These are phyloP conservation scores for Elephas maximus DNA, from an alignment of 2,113 vertebrate species.

Conservation along the genomic window DNA sequence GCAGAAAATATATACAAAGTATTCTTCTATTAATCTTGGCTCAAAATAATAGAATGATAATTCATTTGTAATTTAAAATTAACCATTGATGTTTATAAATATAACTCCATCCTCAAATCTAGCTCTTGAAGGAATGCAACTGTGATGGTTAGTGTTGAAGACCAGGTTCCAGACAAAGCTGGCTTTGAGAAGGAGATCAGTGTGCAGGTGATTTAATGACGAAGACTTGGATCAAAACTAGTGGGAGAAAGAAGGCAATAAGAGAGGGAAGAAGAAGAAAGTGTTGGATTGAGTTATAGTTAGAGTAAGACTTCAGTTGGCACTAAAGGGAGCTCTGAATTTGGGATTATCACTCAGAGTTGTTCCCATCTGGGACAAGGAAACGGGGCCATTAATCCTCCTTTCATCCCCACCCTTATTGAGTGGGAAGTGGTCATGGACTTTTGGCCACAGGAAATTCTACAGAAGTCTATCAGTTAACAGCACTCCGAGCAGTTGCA, in stretches of 20 bases:
- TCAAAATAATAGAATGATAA: background rate
- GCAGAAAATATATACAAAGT: background rate
- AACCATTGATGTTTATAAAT: background rate
- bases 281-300: background rate
- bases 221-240: background rate
- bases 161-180: background rate
- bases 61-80: background rate
- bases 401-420: background rate
- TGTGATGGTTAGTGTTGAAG: background rate
- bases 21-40: background rate
- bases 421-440: background rate
- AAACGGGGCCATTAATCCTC: background rate
- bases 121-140: background rate
- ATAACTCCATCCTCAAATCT: background rate
- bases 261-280: background rate
- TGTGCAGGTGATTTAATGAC: background rate
- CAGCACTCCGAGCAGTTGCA: background rate
- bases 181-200: background rate
- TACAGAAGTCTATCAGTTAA: background rate
- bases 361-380: background rate
- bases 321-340: background rate
- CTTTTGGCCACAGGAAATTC: background rate
- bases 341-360: background rate
- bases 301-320: background rate
- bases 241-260: background rate